Base-by-base conservation (phyloP, 2,797 vertebrate genomes). In the Falco berigora region DNA sequence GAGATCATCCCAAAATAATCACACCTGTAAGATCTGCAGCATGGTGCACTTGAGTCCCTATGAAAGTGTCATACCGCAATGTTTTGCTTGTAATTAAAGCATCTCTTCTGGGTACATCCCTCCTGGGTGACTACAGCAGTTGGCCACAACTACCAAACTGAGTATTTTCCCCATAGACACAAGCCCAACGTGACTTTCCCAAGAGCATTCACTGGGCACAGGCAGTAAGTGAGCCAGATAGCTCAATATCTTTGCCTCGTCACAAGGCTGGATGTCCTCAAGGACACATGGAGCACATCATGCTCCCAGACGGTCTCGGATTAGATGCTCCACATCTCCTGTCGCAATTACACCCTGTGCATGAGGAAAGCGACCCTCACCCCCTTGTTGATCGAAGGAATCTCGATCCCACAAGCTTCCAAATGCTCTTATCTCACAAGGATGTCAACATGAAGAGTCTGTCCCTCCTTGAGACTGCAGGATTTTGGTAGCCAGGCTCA, bases 391-490 rank as follows among this genome's bases (percentile, higher is more conserved):
- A 49, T 63, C 8, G 0, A 23, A 67, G 52, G 44, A 79, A 16
- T 74, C 50, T n/a, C 3, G 0, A 12, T 12, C 61, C 89, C 58
- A 27, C 28, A 24, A 47, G 42, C 61, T 32, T 21, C 40, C 88
- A 44, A 53, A 38, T 0, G 1, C 30, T 44, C n/a, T 91, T 14
- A 38, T 88, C 86, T 81, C 82, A 9, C 49, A 34, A 32, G 0
- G 0, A 6, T 25, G 75, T 77, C 0, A 0, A 84, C 82, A 66
- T 0, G 1, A 40, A 34, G 42, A 73, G 66, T 81, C 73, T 63
- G 47, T 53, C 88, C 79, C 36, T 89, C 76, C 73, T 62, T n/a
- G 58, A 75, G 73, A 77, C 59, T 61, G 80, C 59, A 81, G 61
- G 82, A 8, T 75, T 62, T 86, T 0, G 0, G 75, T 77, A 94